Percentiles rank a stretch among this genome's conserved stretches.
phyloP scores from a whole-genome alignment of 2,113 vertebrate genomes.

The Callaeas wilsoni region DNA sequence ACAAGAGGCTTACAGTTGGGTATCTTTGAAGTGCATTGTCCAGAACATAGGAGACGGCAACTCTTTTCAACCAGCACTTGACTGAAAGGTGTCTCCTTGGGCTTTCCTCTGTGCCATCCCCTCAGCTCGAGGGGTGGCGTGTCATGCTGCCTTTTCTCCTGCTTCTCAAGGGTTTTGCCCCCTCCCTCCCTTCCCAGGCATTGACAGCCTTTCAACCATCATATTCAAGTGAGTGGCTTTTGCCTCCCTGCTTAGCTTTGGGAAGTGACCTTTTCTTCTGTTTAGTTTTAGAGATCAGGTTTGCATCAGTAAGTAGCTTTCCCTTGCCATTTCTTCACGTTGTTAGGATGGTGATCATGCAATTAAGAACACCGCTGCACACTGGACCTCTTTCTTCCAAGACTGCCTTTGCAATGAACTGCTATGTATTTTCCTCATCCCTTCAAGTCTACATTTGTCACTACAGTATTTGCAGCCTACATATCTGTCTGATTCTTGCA shows the following conservation, averaged over 20 bases:
- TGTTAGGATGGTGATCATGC: not conserved
- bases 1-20: not conserved
- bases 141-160: not conserved
- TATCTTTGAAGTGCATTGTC: not conserved
- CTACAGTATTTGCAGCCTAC: not conserved
- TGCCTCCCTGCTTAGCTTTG: not conserved
- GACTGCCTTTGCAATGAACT: not conserved
- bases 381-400: not conserved
- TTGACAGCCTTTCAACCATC: not conserved
- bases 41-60: not conserved
- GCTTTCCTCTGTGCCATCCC: not conserved
- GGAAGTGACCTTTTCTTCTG: not conserved
- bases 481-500: not conserved
- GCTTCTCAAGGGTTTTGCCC: not conserved
- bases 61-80: not conserved
- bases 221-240: not conserved
- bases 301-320: not conserved
- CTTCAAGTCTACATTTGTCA: not conserved
- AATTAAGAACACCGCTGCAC: not conserved
- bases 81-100: not conserved
- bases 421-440: not conserved
- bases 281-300: not conserved
- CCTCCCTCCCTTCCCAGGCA: not conserved
- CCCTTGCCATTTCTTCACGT: not conserved
- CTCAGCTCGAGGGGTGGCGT: fast-evolving